Evolutionary conservation across 2,797 vertebrate genomes (phyloP).

Genomic region (Tragopan temminckii): DNA sequence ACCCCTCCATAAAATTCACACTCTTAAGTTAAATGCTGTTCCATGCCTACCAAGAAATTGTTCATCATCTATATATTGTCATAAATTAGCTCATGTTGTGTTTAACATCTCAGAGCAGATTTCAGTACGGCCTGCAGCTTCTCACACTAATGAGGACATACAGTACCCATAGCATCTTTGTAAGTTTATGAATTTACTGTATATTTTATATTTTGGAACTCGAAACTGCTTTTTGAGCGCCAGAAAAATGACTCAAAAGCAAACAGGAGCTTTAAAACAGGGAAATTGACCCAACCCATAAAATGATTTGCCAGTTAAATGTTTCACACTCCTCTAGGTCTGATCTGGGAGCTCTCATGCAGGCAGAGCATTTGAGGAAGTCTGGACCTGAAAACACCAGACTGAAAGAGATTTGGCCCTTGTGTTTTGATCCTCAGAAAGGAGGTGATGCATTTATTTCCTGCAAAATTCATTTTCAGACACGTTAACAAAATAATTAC

Average conservation of each 20-base stretch:
- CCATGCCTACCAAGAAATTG: conserved; percentile 37
- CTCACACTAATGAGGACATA: background rate
- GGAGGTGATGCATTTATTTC: background rate
- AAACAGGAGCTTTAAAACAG: background rate
- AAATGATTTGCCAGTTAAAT: conserved; percentile 27
- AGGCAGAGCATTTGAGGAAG: background rate
- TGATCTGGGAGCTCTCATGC: background rate
- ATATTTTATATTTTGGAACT: conserved; percentile 5
- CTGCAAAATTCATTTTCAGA: background rate
- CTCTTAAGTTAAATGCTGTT: conserved; percentile 62
- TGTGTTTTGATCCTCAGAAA: background rate
- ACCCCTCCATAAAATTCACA: conserved; percentile 59
- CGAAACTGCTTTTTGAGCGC: background rate
- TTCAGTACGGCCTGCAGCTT: background rate
- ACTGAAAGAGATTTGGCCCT: background rate
- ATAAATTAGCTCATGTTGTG: conserved; percentile 44
- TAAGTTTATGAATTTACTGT: background rate
- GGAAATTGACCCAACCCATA: background rate
- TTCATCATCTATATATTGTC: conserved; percentile 15
- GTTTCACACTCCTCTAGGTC: background rate
- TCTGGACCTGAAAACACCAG: background rate
- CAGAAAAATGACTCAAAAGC: background rate
- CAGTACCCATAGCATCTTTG: background rate
- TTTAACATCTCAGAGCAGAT: background rate
- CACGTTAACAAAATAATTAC: conserved; percentile 31